These are phyloP conservation scores for Myotis myotis DNA, from an alignment of 2,797 vertebrate species.

Conservation along the genomic window DNA sequence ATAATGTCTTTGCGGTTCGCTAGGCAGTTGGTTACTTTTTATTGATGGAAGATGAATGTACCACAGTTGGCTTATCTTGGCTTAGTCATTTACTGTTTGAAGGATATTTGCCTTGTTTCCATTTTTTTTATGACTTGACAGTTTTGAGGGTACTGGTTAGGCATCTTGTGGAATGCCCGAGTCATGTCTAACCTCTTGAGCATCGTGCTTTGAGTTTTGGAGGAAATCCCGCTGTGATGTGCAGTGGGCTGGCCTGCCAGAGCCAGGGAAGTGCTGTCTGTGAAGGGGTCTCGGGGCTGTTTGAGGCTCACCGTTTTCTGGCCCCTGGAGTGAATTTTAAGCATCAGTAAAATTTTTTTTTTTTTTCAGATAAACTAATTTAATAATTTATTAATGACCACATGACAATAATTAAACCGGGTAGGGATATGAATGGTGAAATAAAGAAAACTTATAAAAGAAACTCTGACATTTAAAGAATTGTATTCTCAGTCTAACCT, in stretches of 20 bases:
- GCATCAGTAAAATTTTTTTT: too few species aligned
- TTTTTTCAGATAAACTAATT: slow-evolving; percentile 8
- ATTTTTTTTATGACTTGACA: neutral
- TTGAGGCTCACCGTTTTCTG: neutral
- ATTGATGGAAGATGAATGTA: neutral
- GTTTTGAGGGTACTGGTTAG: neutral
- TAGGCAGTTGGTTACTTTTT: neutral
- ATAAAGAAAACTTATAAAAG: neutral
- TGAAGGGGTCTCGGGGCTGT: neutral
- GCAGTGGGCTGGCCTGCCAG: neutral
- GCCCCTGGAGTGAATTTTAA: neutral
- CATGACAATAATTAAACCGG: neutral
- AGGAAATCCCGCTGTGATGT: neutral
- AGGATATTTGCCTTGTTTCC: neutral
- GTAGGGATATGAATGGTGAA: neutral
- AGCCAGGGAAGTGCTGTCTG: neutral
- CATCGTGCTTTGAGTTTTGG: neutral
- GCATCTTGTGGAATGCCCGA: neutral
- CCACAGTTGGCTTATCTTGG: neutral
- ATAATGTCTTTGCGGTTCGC: neutral
- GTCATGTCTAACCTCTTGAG: neutral
- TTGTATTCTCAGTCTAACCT: neutral
- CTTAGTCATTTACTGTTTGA: neutral
- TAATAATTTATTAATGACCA: slow-evolving; percentile 8
- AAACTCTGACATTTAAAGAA: slow-evolving; percentile 29